A percentile compares a stretch with the other conserved stretches of the same genome.
phyloP scores from a whole-genome alignment of 1,140 invertebrate species.

The Sycophaga agraensis region DNA sequence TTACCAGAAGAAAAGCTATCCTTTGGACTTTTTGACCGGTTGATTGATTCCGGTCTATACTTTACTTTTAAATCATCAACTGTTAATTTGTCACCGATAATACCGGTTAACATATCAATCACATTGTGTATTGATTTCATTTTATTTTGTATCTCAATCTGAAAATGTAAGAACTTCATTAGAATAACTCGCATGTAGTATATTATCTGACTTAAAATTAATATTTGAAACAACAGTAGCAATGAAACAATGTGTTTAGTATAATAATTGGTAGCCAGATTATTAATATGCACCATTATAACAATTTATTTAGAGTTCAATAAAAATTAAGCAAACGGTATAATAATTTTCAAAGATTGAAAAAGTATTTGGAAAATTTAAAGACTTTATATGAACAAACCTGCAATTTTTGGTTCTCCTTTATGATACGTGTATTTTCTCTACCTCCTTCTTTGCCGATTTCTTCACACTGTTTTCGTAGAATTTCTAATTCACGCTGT shows the following conservation, averaged over 20 bases:
- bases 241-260: too few species aligned
- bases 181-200: too few species aligned
- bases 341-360: slow-evolving; percentile 43
- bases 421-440: slow-evolving; percentile 70
- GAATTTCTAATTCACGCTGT: slow-evolving; percentile 73
- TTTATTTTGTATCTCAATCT: slow-evolving; percentile 82
- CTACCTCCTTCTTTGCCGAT: slow-evolving; percentile 66
- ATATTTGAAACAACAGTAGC: too few species aligned
- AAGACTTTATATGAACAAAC: too few species aligned
- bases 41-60: slow-evolving; percentile 46
- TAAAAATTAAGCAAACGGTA: background rate
- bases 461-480: slow-evolving; percentile 74
- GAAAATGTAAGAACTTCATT: slow-evolving; percentile 31
- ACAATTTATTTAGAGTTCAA: too few species aligned
- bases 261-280: too few species aligned
- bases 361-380: too few species aligned
- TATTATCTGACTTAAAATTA: too few species aligned
- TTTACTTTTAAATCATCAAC: slow-evolving; percentile 52
- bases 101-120: slow-evolving; percentile 79
- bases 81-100: slow-evolving; percentile 70
- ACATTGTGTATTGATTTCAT: slow-evolving; percentile 80
- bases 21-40: slow-evolving; percentile 48
- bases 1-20: slow-evolving; percentile 48
- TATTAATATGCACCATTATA: too few species aligned
- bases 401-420: slow-evolving; percentile 80